Evolutionary conservation across 2,888 invertebrate genomes (phyloP).

Genomic region (Ariolimax columbianus): DNA sequence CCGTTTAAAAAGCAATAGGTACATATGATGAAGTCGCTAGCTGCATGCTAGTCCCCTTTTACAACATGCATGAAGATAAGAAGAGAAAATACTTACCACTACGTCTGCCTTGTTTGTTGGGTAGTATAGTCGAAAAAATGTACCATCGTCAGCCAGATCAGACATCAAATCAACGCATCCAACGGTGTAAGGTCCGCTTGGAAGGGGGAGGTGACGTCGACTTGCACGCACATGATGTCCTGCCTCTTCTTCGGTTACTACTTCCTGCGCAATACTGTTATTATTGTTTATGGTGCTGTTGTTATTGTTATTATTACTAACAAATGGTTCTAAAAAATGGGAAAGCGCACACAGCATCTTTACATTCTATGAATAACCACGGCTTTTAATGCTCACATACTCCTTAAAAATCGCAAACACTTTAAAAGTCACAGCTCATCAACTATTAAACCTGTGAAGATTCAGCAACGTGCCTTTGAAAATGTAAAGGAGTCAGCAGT

Average conservation of each 20-base stretch:
- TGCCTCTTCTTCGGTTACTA: background rate
- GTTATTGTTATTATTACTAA: conserved; percentile 3
- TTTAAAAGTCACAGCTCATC: too few relatives aligned
- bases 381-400: too few relatives aligned
- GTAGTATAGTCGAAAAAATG: conserved; percentile 83
- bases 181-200: conserved; percentile 80
- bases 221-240: conserved; percentile 44
- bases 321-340: conserved; percentile 20
- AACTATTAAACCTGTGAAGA: too few relatives aligned
- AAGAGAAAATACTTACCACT: conserved; percentile 79
- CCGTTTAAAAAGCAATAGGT: too few relatives aligned
- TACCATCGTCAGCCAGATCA: conserved; percentile 80
- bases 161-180: conserved; percentile 83
- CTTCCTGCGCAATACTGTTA: background rate
- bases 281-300: too few relatives aligned
- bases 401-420: too few relatives aligned
- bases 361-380: too few relatives aligned
- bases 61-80: too few relatives aligned
- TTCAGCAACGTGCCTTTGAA: too few relatives aligned
- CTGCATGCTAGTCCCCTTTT: too few relatives aligned
- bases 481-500: too few relatives aligned
- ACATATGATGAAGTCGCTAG: too few relatives aligned
- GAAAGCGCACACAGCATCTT: conserved; percentile 38
- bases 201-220: conserved; percentile 70
- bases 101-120: conserved; percentile 81